Base-by-base conservation (phyloP, 2,113 vertebrate species). In the Chroicocephalus ridibundus region DNA sequence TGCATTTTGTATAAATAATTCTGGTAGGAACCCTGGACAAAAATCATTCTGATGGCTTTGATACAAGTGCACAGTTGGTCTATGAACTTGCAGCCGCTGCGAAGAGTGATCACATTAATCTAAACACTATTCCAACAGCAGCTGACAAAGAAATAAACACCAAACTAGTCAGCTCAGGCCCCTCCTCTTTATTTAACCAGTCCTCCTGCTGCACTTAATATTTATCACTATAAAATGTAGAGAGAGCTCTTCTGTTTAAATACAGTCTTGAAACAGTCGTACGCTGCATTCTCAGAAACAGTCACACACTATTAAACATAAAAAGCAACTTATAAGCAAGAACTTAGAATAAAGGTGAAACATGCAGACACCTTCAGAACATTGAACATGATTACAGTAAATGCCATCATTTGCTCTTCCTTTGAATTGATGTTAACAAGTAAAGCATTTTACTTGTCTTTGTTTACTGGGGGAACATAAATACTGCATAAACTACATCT, bases 1-100 rank as follows among this genome's bases (percentile, higher is more conserved):
- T 91, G 68, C 55, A 75, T 95, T 97, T 97, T 78, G 91, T 91
- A 91, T 86, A 85, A 96, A 93, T 96, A 95, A 95, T 96, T 96
- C 96, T 94, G 60, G 90, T 96, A 93, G 79, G 92, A 93, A 93
- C 79, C 78, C 92, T 86, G 68, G 88, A 71, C 96, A 90, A 81
- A 92, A 95, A 88, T 85, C 93, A 87, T 88, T 90, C 84, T 82
- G 64, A 83, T 90, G 89, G 91, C 93, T 96, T 97, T 94, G 87
- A 94, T 95, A 74, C 55, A 81, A 95, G 64, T 52, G 91, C 96
- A 96, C 95, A 96, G 91, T 95, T 96, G 94, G 91, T 94, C 84
- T 94, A 5, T 66, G 84, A 95, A 90, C 82, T 86, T 86, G 78
- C 68, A 93, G 66, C 27, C 71, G 60, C 57, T 75, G 82, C 75